phyloP scores from a whole-genome alignment of 2,797 vertebrate species.

The Rhabdophis nuchalis region DNA sequence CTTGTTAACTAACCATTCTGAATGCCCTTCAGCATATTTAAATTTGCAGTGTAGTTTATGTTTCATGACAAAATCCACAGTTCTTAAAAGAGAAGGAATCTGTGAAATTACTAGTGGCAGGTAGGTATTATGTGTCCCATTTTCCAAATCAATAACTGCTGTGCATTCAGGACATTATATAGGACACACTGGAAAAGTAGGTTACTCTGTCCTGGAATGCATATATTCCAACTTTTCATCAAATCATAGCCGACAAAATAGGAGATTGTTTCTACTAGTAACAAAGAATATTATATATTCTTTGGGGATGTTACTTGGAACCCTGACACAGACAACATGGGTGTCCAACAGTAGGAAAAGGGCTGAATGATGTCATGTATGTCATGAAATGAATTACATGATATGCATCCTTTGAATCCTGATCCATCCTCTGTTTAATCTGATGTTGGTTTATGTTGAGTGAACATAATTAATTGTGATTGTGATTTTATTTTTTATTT shows the following conservation, averaged over 20 bases:
- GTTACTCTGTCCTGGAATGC: neutral
- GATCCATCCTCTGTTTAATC: neutral
- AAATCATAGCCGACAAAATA: neutral
- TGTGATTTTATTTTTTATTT: too few relatives aligned
- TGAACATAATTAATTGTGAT: neutral
- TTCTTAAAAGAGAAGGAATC: neutral
- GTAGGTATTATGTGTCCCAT: neutral
- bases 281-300: neutral
- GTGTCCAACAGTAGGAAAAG: neutral
- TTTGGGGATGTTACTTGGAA: too few relatives aligned
- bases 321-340: neutral
- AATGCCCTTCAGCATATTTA: conserved; percentile 4
- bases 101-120: neutral
- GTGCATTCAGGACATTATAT: neutral
- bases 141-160: neutral
- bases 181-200: neutral
- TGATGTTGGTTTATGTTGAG: neutral
- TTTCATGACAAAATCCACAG: conserved; percentile 13
- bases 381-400: neutral
- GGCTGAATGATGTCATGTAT: neutral
- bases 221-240: neutral
- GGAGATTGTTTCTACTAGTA: neutral
- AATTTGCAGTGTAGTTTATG: conserved; percentile 4
- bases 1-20: conserved; percentile 15
- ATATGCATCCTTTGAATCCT: neutral